Evolutionary conservation across 2,797 vertebrate species (phyloP).

Genomic region (Smutsia temminckii): DNA sequence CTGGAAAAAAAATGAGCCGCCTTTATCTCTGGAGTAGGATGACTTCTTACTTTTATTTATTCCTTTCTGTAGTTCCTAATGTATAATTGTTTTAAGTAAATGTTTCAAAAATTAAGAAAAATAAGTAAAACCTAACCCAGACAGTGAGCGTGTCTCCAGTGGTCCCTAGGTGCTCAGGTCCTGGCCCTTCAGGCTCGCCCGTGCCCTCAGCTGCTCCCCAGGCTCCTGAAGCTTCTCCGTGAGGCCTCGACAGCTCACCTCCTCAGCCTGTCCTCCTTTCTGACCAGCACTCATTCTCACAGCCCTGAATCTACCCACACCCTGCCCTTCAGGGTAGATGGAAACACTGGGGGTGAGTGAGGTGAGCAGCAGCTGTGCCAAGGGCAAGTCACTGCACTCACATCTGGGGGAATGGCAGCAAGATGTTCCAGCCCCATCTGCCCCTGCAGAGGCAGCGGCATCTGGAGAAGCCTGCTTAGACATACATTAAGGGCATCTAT

Average conservation of each 20-base stretch:
- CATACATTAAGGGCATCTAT: conserved; percentile 24
- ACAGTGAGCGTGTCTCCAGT: background rate
- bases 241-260: background rate
- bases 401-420: background rate
- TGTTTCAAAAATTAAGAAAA: background rate
- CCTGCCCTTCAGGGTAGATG: background rate
- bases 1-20: background rate
- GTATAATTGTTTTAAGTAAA: conserved; percentile 10
- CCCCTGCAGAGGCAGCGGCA: conserved; percentile 13
- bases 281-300: background rate
- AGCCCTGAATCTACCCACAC: background rate
- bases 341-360: background rate
- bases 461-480: conserved; percentile 37
- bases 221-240: background rate
- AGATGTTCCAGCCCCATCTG: conserved; percentile 46
- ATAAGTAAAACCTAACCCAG: background rate
- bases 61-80: background rate
- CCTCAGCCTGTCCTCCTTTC: background rate
- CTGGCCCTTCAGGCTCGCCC: background rate
- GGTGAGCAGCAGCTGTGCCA: background rate
- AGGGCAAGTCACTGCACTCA: background rate
- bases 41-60: background rate
- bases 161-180: background rate
- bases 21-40: background rate
- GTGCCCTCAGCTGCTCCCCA: background rate